Base-by-base conservation (phyloP, 53 echinoderm and acorn worm species). In the Mesocentrotus franciscanus region DNA sequence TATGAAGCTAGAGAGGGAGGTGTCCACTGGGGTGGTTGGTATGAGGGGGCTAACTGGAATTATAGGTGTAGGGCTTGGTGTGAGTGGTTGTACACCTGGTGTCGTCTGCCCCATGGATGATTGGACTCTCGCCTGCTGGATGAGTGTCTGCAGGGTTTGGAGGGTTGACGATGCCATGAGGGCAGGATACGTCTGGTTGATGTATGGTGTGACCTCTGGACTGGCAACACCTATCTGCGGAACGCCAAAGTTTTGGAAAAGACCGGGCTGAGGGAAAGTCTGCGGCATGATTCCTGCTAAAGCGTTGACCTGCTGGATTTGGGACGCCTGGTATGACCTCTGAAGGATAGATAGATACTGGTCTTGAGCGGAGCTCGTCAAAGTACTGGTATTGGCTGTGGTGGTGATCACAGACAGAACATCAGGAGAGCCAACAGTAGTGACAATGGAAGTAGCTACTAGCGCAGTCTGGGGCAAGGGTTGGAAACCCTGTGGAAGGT, bases 281-380 rank as follows among this genome's bases (percentile, higher is more conserved):
- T 87, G 87, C 10, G 56, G 87, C n/a, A 87, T 56, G 16, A 87
- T 56, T 87, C 58, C 87, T 35, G 91, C 64, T 33, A 91, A 15
- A 58, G 66, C 64, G 18, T 10, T 91, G 61, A 12, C 61, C 61
- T 78, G 81, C 93, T 93, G 93, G 5, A 81, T 17, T 36, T 94
- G 95, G 16, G 85, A 61, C 8, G 14, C 70, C 66, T 71, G 70
- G 87, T 94, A 94, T 13, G 95, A 94, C 95, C 56, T 94, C 71
- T 94, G 95, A 35, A 94, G 87, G 85, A 94, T 94, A 42, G 95
- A 94, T 30, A 94, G 70, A 55, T 94, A 94, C 26, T 94, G 95
- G n/a, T 94, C 95, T 64, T 94, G 95, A 42, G 95, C 95, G 11
- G 70, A 26, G 71, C 95, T 94, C 8, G 85, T 94, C 6, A n/a